A percentile compares a stretch with the other conserved stretches of the same genome.
Evolutionary conservation across 2,888 invertebrate species (phyloP).

Genomic region (Drosophila nr. fundita): DNA sequence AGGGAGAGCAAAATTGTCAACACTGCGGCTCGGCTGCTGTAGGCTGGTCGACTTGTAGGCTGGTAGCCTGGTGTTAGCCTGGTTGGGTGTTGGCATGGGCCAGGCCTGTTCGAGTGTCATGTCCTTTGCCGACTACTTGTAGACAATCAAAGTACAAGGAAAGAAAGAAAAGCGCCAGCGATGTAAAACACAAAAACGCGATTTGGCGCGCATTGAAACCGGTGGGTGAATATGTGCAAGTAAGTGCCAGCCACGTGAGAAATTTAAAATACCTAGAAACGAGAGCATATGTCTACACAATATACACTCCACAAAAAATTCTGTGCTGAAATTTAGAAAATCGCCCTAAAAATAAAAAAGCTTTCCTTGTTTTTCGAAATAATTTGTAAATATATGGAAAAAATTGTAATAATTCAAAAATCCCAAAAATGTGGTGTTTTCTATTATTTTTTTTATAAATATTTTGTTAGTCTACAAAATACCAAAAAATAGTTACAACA

Average conservation of each 20-base stretch:
- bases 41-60: slow-evolving; percentile 8
- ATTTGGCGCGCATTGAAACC: slow-evolving; percentile 74
- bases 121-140: slow-evolving; percentile 76
- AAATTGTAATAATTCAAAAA: background rate
- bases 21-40: slow-evolving; percentile 41
- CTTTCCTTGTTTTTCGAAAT: background rate
- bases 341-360: rapidly evolving
- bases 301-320: background rate
- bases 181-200: slow-evolving; percentile 71
- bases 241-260: slow-evolving; percentile 10
- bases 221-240: slow-evolving; percentile 5
- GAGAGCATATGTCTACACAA: background rate
- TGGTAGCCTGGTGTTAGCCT: background rate
- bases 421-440: background rate
- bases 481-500: background rate
- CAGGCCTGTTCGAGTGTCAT: slow-evolving; percentile 61
- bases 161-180: slow-evolving; percentile 55
- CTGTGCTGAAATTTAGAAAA: background rate
- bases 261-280: background rate
- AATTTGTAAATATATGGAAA: background rate
- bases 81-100: slow-evolving; percentile 32
- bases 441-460: background rate
- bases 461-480: background rate
- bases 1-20: slow-evolving; percentile 36
- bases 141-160: slow-evolving; percentile 55